Percentiles rank a stretch among this genome's conserved stretches.
phyloP scores from a whole-genome alignment of 2,888 invertebrate species.

The Lagria hirta region DNA sequence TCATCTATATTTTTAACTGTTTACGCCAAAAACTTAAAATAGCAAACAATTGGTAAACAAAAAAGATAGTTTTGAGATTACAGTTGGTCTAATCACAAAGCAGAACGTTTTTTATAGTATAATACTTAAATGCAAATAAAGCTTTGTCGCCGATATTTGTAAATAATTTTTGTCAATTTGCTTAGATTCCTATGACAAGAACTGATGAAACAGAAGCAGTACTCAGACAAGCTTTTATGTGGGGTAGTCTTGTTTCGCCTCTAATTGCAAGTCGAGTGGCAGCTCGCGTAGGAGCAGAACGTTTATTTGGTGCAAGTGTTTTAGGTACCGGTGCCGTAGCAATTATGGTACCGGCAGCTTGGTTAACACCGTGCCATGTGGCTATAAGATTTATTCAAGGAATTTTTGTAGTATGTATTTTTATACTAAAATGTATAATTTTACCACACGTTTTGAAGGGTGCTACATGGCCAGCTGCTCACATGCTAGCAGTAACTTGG shows the following conservation, averaged over 20 bases:
- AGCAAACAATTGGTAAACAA: no score
- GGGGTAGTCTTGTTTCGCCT: conserved; percentile 61
- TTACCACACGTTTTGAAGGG: conserved; percentile 49
- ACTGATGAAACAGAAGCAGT: conserved; percentile 60
- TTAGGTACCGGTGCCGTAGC: conserved; percentile 60
- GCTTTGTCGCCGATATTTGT: no score
- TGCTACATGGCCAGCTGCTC: conserved; percentile 62
- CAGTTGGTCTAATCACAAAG: no score
- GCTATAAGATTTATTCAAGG: conserved; percentile 60
- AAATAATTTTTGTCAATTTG: no score
- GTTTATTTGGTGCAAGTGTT: conserved; percentile 59
- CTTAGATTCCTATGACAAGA: conserved; percentile 56
- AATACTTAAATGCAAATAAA: no score
- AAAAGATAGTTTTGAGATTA: no score
- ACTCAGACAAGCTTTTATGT: conserved; percentile 60
- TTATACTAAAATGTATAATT: background rate
- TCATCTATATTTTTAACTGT: no score
- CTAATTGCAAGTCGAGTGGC: conserved; percentile 60
- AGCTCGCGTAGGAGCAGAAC: conserved; percentile 59
- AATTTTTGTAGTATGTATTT: conserved; percentile 56
- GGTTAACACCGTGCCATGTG: conserved; percentile 61
- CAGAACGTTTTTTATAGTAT: no score
- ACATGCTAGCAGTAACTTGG: conserved; percentile 63
- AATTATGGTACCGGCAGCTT: conserved; percentile 59
- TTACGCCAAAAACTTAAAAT: no score